Evolutionary conservation across 2,797 vertebrate species (phyloP).

Genomic region (Apogon hyalosoma): DNA sequence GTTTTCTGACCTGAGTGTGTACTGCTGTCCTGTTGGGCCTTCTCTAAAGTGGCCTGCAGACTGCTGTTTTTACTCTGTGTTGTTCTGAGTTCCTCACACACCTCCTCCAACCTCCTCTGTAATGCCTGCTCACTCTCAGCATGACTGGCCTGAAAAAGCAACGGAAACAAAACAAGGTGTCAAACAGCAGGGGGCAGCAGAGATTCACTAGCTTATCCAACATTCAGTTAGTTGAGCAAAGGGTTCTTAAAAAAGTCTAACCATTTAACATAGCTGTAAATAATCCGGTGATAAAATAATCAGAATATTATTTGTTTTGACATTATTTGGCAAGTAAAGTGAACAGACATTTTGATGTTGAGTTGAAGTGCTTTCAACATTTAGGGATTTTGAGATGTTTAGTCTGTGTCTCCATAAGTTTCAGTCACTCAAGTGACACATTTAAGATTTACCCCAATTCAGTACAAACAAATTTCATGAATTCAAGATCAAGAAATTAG

Average conservation of each 20-base stretch:
- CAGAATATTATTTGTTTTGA: background rate
- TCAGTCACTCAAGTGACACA: background rate
- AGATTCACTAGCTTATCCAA: background rate
- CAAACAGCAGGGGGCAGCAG: constrained; percentile 66
- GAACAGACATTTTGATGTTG: background rate
- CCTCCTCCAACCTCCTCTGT: constrained; percentile 91
- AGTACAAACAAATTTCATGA: background rate
- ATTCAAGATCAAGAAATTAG: background rate
- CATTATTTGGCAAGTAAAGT: background rate
- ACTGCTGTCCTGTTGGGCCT: constrained; percentile 86
- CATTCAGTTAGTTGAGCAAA: background rate
- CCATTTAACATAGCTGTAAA: background rate
- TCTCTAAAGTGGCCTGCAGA: constrained; percentile 85
- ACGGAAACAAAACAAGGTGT: constrained; percentile 4
- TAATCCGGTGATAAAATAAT: background rate
- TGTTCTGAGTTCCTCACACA: constrained; percentile 89
- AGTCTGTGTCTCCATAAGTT: background rate
- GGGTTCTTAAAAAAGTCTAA: background rate
- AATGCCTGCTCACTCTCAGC: constrained; percentile 86
- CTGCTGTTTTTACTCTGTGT: constrained; percentile 86
- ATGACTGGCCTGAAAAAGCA: constrained; percentile 81
- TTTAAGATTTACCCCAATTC: background rate
- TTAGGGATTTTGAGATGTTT: background rate
- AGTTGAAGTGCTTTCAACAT: constrained; percentile 10
- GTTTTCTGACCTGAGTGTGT: constrained; percentile 84